phyloP scores from a whole-genome alignment of 2,797 vertebrate genomes.

The Coreius guichenoti region DNA sequence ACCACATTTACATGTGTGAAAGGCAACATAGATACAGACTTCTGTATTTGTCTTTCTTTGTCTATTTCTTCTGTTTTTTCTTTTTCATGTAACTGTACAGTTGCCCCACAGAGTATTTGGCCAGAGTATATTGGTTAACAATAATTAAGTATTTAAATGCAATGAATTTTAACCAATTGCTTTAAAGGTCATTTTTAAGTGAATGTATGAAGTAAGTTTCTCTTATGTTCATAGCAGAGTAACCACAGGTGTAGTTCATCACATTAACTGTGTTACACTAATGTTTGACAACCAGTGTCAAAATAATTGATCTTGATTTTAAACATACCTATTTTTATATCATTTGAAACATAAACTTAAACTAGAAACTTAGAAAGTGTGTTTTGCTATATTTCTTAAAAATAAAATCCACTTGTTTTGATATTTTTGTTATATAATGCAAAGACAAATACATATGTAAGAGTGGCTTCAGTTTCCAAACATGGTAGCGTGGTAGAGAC shows the following conservation, averaged over 20 bases:
- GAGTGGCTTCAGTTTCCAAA: not conserved
- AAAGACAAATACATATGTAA: not conserved
- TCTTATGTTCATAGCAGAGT: not conserved
- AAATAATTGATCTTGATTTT: not conserved
- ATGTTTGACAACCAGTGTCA: not conserved
- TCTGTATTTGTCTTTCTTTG: not conserved
- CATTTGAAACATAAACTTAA: not conserved
- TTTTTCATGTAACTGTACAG: not conserved
- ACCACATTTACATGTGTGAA: not conserved
- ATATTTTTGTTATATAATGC: not conserved
- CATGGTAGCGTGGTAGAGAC: not conserved
- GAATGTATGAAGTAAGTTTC: not conserved
- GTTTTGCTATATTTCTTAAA: constrained; percentile 1
- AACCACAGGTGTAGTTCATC: not conserved
- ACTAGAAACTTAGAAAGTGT: not conserved
- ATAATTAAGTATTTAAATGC: not conserved
- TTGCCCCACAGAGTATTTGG: not conserved
- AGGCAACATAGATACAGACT: not conserved
- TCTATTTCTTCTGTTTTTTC: not conserved
- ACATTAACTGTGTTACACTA: not conserved
- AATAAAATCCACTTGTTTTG: not conserved
- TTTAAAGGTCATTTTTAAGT: not conserved
- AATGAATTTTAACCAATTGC: not conserved
- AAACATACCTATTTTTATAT: not conserved
- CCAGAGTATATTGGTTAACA: not conserved